These are phyloP conservation scores for Neotoxoptera formosana DNA, from an alignment of 1,140 invertebrate genomes.

Conservation along the genomic window DNA sequence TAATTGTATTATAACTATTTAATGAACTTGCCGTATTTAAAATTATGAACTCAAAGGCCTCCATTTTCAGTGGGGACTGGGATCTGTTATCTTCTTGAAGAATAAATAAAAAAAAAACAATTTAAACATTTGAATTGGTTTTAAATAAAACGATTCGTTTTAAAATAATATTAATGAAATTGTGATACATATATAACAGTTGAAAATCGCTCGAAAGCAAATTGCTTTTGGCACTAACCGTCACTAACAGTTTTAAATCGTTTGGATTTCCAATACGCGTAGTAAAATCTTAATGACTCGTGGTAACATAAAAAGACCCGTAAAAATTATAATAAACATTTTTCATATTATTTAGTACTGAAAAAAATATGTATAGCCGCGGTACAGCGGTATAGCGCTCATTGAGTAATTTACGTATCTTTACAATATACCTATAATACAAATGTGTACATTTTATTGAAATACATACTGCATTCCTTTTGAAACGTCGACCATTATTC, in stretches of 20 bases:
- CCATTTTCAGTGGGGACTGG: too few relatives aligned
- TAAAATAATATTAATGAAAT: neutral
- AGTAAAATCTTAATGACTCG: slow-evolving; percentile 18
- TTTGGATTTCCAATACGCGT: neutral
- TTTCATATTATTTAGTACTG: neutral
- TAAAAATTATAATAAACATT: slow-evolving; percentile 22
- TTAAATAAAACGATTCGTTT: neutral
- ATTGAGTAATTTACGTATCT: neutral
- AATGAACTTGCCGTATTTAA: too few relatives aligned
- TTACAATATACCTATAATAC: neutral
- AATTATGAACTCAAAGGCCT: too few relatives aligned
- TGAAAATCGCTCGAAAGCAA: neutral
- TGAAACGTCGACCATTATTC: neutral
- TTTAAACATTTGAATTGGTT: neutral
- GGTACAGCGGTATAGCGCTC: neutral
- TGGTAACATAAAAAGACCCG: neutral
- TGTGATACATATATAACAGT: neutral
- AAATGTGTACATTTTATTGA: neutral
- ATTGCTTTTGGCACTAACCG: slow-evolving; percentile 31
- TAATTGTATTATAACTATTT: too few relatives aligned
- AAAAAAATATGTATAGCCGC: neutral
- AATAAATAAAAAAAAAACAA: neutral
- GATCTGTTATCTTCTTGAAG: too few relatives aligned
- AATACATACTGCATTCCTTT: neutral
- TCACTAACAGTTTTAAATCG: slow-evolving; percentile 24